A percentile compares a stretch with the other conserved stretches of the same genome.
Evolutionary conservation across 2,888 invertebrate species (phyloP).

Genomic region (Pollenia griseotomentosa): DNA sequence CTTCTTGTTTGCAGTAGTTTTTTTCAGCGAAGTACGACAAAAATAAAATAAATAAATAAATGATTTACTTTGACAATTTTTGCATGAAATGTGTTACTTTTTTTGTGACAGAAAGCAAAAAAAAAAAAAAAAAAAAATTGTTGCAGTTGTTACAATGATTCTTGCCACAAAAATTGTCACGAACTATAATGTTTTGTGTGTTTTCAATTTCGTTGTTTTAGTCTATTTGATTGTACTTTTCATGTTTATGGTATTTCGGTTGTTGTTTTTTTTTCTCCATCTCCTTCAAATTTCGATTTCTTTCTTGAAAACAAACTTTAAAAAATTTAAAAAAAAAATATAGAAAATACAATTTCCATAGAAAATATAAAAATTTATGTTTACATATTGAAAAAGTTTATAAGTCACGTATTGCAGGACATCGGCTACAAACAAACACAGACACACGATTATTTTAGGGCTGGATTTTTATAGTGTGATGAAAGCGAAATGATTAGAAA

Average conservation of each 20-base stretch:
- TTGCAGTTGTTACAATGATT: constrained; percentile 67
- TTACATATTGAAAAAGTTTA: constrained; percentile 37
- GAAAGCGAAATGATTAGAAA: constrained; percentile 65
- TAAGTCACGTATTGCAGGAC: constrained; percentile 59
- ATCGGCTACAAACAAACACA: constrained; percentile 12
- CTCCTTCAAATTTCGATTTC: neutral
- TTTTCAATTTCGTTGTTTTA: constrained; percentile 69
- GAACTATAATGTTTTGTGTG: constrained; percentile 66
- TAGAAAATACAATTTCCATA: constrained; percentile 43
- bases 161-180: constrained; percentile 71
- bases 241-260: constrained; percentile 33
- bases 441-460: constrained; percentile 26
- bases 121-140: constrained; percentile 34
- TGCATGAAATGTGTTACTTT: constrained; percentile 70
- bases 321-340: constrained; percentile 10
- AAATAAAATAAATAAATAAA: constrained; percentile 54
- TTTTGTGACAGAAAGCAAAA: constrained; percentile 26
- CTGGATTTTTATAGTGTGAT: constrained; percentile 33
- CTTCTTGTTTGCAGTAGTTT: constrained; percentile 40
- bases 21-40: constrained; percentile 16
- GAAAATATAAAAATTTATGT: constrained; percentile 54
- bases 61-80: constrained; percentile 73
- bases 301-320: constrained; percentile 15
- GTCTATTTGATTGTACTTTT: constrained; percentile 50
- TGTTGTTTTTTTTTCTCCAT: neutral